Percentiles rank a stretch among this genome's conserved stretches.
Conservation (phyloP, 2,888 invertebrate species). For the Chironomus riparius region DNA sequence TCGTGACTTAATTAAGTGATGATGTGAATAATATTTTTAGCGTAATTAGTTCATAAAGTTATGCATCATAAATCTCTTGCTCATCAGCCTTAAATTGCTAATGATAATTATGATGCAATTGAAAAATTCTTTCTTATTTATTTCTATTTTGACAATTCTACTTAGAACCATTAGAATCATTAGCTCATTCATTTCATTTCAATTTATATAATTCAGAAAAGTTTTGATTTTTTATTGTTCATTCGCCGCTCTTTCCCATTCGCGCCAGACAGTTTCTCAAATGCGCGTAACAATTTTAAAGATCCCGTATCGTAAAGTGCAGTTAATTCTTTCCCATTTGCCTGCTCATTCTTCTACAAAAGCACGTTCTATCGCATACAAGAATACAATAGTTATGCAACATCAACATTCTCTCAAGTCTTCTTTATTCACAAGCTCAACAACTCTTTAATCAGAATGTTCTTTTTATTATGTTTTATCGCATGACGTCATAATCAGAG, state of each 20-base stretch:
- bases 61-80: not conserved
- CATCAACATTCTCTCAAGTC: not conserved
- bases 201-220: no score
- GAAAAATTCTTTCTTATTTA: not conserved
- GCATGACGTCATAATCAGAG: not conserved
- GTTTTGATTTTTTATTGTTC: no score
- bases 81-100: not conserved
- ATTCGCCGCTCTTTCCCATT: not conserved
- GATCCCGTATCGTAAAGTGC: slow-evolving; percentile 11
- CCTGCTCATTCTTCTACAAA: slow-evolving; percentile 15
- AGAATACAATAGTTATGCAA: not conserved
- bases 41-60: not conserved
- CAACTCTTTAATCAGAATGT: not conserved
- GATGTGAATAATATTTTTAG: no score
- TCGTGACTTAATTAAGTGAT: no score
- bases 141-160: not conserved
- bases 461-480: not conserved
- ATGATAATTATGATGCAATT: not conserved
- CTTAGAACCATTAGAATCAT: no score
- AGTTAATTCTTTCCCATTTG: slow-evolving; percentile 20
- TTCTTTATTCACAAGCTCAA: not conserved
- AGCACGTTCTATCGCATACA: not conserved
- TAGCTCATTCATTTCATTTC: no score
- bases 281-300: slow-evolving; percentile 8
- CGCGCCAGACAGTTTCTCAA: not conserved